A percentile compares a stretch with the other conserved stretches of the same genome.
Conservation (phyloP, 2,888 invertebrate genomes). For the Tethea ocularis region DNA sequence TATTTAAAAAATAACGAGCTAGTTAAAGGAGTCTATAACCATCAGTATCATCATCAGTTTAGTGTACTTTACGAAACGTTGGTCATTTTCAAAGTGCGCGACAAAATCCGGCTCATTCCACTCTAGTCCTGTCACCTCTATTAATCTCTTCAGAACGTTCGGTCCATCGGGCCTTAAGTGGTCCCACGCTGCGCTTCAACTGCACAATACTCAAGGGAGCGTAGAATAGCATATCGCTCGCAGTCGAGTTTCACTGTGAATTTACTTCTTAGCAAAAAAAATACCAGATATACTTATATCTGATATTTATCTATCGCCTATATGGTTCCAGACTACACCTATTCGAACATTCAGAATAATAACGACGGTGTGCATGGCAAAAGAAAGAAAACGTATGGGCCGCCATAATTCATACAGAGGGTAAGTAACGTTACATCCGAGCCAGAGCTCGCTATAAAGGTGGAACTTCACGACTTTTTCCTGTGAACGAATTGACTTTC, state of each 20-base stretch:
- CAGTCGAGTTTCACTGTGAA: neutral
- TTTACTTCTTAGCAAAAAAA: neutral
- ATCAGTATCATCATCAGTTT: neutral
- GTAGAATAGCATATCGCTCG: neutral
- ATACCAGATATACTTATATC: too few species aligned
- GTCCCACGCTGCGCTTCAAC: slow-evolving; percentile 3
- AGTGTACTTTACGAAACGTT: neutral
- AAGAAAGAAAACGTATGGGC: neutral
- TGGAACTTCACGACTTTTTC: slow-evolving; percentile 42
- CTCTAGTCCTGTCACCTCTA: neutral
- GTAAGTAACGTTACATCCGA: slow-evolving; percentile 7
- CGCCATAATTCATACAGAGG: slow-evolving; percentile 4
- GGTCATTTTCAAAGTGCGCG: neutral
- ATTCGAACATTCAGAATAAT: neutral
- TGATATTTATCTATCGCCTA: neutral
- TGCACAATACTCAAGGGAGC: neutral
- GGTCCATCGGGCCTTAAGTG: slow-evolving; percentile 4
- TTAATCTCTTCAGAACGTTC: slow-evolving; percentile 3
- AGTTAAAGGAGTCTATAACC: too few species aligned
- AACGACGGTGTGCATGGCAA: neutral
- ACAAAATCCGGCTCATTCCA: neutral
- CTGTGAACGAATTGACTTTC: slow-evolving; percentile 67
- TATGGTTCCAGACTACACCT: neutral
- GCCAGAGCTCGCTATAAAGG: slow-evolving; percentile 7
- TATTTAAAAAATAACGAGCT: neutral